Conservation (phyloP, 2,113 vertebrate species). For the Uria aalge region DNA sequence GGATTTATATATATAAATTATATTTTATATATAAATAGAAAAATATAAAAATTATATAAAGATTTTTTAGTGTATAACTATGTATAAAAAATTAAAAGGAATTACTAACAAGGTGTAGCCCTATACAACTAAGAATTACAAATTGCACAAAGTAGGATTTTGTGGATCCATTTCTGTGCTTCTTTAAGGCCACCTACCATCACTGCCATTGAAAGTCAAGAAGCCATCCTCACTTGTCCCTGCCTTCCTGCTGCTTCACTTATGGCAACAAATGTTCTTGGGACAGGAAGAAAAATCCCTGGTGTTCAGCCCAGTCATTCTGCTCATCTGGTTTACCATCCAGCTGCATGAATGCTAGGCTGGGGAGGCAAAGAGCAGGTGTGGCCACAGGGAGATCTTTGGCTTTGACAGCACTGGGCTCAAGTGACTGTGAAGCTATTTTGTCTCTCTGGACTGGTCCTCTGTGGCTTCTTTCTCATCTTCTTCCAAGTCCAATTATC, state of each 20-base stretch:
- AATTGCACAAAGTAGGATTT: neutral
- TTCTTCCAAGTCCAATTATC: neutral
- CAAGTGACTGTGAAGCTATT: neutral
- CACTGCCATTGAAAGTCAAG: neutral
- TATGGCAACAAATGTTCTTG: neutral
- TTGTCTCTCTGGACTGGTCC: neutral
- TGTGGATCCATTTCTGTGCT: neutral
- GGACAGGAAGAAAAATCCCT: neutral
- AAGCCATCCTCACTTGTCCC: neutral
- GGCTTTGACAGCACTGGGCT: neutral
- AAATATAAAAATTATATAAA: no score
- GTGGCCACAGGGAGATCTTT: neutral
- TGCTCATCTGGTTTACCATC: neutral
- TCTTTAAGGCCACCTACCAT: neutral
- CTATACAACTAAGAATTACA: neutral
- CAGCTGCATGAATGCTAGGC: rapidly evolving
- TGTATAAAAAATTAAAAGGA: neutral
- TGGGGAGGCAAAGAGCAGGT: neutral
- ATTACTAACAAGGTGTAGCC: neutral
- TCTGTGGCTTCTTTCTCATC: neutral
- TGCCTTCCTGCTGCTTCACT: neutral
- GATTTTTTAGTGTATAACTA: neutral
- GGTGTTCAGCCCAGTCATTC: rapidly evolving
- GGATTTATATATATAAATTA: neutral
- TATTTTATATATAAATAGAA: neutral